These are phyloP conservation scores for Pseudococcus longispinus DNA, from an alignment of 2,888 invertebrate species.

Conservation along the genomic window DNA sequence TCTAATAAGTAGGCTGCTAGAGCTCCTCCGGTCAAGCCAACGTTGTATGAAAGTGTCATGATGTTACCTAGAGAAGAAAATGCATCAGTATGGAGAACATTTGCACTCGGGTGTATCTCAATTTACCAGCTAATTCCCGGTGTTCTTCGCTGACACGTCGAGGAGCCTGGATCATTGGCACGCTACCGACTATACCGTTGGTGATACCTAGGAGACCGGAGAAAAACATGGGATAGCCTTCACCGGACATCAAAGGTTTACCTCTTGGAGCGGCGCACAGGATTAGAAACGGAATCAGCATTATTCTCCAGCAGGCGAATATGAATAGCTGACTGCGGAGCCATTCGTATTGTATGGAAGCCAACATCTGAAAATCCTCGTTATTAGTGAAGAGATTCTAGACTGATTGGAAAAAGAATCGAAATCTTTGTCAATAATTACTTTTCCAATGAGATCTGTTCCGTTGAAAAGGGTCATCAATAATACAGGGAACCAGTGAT, in stretches of 20 bases:
- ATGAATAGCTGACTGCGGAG: constrained; percentile 78
- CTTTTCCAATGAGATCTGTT: constrained; percentile 85
- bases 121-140: constrained; percentile 82
- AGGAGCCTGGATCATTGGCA: constrained; percentile 92
- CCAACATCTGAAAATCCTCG: constrained; percentile 69
- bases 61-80: constrained; percentile 74
- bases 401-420: no score
- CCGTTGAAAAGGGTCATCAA: constrained; percentile 89
- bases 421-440: no score
- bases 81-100: no score
- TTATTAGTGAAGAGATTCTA: not conserved
- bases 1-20: constrained; percentile 82
- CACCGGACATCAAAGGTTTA: constrained; percentile 73
- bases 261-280: constrained; percentile 82
- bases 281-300: constrained; percentile 81
- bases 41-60: constrained; percentile 90
- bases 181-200: constrained; percentile 87
- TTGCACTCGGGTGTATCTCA: constrained; percentile 58
- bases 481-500: constrained; percentile 90
- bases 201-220: constrained; percentile 76
- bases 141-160: constrained; percentile 84
- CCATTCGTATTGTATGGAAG: constrained; percentile 84
- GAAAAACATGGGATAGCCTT: constrained; percentile 73
- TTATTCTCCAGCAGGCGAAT: constrained; percentile 75
- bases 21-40: constrained; percentile 84